phyloP scores from a whole-genome alignment of 2,797 vertebrate genomes.

The Clarias pachynema region DNA sequence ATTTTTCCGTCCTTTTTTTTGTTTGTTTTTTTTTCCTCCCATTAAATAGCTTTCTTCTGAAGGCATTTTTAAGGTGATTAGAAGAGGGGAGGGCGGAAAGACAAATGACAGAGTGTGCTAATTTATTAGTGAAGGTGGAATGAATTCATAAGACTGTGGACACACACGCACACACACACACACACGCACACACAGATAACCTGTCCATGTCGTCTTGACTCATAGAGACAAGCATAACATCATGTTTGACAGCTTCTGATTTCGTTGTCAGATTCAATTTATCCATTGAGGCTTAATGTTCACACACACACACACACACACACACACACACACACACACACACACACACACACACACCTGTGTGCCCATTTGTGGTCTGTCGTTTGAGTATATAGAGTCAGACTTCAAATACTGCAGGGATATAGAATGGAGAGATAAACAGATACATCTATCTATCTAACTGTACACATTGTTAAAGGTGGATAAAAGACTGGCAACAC shows the following conservation, averaged over 20 bases:
- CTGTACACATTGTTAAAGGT: no score
- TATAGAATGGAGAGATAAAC: background rate
- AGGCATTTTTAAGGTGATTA: slow-evolving; percentile 46
- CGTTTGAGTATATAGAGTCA: background rate
- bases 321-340: slow-evolving; percentile 37
- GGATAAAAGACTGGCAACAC: background rate
- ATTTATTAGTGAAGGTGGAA: slow-evolving; percentile 62
- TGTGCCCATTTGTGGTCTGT: background rate
- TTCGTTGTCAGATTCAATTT: slow-evolving; percentile 82
- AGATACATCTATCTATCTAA: background rate
- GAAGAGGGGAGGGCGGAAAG: slow-evolving; percentile 54
- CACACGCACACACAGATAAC: slow-evolving; percentile 39
- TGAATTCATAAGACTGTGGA: slow-evolving; percentile 52
- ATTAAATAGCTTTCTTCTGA: slow-evolving; percentile 71
- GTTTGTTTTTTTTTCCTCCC: slow-evolving; percentile 60
- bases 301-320: slow-evolving; percentile 25
- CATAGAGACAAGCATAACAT: slow-evolving; percentile 84
- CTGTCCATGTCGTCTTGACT: slow-evolving; percentile 60
- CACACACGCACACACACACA: background rate
- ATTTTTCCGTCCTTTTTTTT: background rate
- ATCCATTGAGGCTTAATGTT: slow-evolving; percentile 56
- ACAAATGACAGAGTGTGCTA: slow-evolving; percentile 52
- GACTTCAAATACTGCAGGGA: background rate
- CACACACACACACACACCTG: slow-evolving; percentile 41
- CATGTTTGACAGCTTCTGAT: slow-evolving; percentile 96